Evolutionary conservation across 1,140 invertebrate genomes (phyloP), one percentile per base, ranked within the genome.

Genomic region (Onthophagus taurus): DNA sequence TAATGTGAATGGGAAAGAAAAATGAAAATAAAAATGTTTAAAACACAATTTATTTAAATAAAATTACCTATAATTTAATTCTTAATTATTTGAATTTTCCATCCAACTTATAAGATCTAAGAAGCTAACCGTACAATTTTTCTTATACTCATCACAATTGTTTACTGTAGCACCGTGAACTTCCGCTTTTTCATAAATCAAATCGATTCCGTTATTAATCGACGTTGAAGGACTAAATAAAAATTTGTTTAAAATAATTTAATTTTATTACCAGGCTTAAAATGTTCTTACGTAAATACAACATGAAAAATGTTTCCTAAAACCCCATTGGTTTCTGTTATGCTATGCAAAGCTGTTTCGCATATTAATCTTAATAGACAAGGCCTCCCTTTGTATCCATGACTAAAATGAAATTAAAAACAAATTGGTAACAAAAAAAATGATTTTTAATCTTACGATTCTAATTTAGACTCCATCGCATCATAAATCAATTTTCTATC

Each of bases 181-280:
- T 56, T 77, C 74, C 0, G 76, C 75, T 42, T 67, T 58, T 49
- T 73, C 72, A 50, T 76, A 77, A 0, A 57, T 58, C 19, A 65
- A 54, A 4, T 70, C 64, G 26, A 76, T 44, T 11, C 66, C 65
- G 55, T 73, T 70, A 39, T 74, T 67, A 9, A 53, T 59, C 0
- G 75, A 76, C 23, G 70, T 63, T 30, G 72, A 75, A 12, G 75
- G 75, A 14, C 74, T 76, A 18, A 44, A 44, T 26, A 19, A 29
- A 3, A 36, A 17, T 23, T 36, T 11, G 1, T 21, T 24, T 14
- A 29, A 36, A 21, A 13, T 20, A 11, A 21, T 31, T 31, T n/a
- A n/a, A 2, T 21, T 20, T 13, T 12, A 34, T 18, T 14, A 34
- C 14, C 18, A 2, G 18, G 12, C 19, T 14, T 26, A 12, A 12